Percentiles rank a stretch among this genome's conserved stretches.
phyloP scores from a whole-genome alignment of 2,888 invertebrate species.

The Geophilus truncorum region DNA sequence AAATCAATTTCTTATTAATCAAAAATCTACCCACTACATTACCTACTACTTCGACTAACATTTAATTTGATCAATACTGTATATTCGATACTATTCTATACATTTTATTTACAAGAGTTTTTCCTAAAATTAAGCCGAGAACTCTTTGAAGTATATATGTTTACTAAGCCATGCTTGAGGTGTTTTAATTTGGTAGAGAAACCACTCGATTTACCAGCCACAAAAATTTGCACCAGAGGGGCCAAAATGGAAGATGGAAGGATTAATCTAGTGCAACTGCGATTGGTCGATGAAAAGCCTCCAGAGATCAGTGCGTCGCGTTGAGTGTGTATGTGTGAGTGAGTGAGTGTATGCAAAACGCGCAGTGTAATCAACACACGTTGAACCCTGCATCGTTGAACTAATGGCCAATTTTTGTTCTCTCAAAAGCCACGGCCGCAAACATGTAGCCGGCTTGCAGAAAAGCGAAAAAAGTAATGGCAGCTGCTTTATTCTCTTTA shows the following conservation, averaged over 20 bases:
- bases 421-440: not conserved
- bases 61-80: too few relatives aligned
- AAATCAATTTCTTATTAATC: too few relatives aligned
- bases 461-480: not conserved
- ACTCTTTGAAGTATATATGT: not conserved
- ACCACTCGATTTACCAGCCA: not conserved
- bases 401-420: not conserved
- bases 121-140: not conserved
- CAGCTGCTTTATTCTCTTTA: not conserved
- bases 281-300: not conserved
- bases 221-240: not conserved
- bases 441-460: not conserved
- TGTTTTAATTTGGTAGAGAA: not conserved
- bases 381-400: not conserved
- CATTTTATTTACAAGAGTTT: too few relatives aligned
- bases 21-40: too few relatives aligned
- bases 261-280: not conserved
- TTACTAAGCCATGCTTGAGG: not conserved
- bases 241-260: not conserved
- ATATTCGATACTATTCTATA: not conserved
- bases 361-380: not conserved
- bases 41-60: too few relatives aligned
- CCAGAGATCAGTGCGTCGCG: not conserved
- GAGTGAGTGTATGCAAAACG: not conserved
- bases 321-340: not conserved